Evolutionary conservation across 2,797 vertebrate species (phyloP).

Genomic region (Knipowitschia caucasica): DNA sequence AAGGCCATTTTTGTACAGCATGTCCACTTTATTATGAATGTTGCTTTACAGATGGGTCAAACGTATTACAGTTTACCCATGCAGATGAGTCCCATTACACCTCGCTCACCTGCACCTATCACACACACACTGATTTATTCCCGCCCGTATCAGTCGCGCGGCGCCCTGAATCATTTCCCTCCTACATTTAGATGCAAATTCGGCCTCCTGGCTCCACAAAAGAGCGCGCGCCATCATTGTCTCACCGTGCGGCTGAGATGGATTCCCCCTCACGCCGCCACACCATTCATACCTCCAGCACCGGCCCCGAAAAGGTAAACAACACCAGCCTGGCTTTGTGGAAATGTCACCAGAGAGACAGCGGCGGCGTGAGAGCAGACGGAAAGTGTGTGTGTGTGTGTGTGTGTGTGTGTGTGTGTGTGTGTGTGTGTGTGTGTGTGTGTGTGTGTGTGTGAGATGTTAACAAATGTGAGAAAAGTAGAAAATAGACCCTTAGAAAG

Average conservation of each 20-base stretch:
- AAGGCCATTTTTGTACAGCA: too few relatives aligned
- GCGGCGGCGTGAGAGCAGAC: too few relatives aligned
- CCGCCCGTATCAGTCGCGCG: constrained; percentile 16
- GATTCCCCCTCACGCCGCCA: constrained; percentile 53
- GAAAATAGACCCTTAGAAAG: too few relatives aligned
- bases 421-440: too few relatives aligned
- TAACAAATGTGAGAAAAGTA: too few relatives aligned
- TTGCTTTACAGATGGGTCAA: too few relatives aligned
- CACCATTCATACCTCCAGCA: constrained; percentile 35
- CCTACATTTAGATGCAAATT: constrained; percentile 72
- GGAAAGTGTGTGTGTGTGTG: too few relatives aligned
- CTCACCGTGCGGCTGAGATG: constrained; percentile 64
- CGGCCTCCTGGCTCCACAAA: constrained; percentile 57
- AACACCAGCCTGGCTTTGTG: constrained; percentile 52
- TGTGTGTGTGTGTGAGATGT: too few relatives aligned
- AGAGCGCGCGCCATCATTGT: constrained; percentile 65
- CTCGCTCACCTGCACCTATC: constrained; percentile 35
- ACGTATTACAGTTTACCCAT: neutral
- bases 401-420: too few relatives aligned
- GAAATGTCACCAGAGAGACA: constrained; percentile 56
- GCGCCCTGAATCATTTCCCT: constrained; percentile 52
- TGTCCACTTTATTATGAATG: too few relatives aligned
- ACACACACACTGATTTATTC: constrained; percentile 42
- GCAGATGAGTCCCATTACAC: neutral
- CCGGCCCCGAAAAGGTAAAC: constrained; percentile 50